Evolutionary conservation across 2,888 invertebrate genomes (phyloP).

Genomic region (Leptodirus hochenwartii): DNA sequence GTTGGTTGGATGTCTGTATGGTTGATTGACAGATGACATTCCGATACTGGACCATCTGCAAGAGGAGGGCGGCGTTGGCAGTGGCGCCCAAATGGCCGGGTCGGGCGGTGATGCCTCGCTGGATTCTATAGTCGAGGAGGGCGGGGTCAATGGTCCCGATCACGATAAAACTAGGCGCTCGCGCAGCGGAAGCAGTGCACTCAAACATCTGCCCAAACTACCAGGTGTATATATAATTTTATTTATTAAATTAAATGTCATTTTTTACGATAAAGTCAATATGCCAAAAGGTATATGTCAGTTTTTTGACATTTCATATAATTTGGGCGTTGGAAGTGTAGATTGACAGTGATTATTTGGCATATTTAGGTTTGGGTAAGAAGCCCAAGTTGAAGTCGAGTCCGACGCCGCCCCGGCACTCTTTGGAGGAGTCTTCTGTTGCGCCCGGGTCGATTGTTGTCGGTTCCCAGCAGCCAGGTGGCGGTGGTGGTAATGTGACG

Average conservation of each 20-base stretch:
- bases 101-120: constrained; percentile 40
- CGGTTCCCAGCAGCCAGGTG: too few relatives aligned
- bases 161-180: constrained; percentile 13
- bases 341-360: too few relatives aligned
- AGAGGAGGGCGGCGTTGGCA: constrained; percentile 21
- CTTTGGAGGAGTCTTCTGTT: constrained; percentile 13
- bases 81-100: too few relatives aligned
- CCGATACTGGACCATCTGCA: constrained; percentile 57
- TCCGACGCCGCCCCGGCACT: constrained; percentile 23
- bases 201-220: constrained; percentile 42
- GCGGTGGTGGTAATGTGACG: too few relatives aligned
- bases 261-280: too few relatives aligned
- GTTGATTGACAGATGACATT: constrained; percentile 80
- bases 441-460: constrained; percentile 4
- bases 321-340: too few relatives aligned
- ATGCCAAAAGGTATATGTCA: too few relatives aligned
- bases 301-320: too few relatives aligned
- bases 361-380: constrained; percentile 44
- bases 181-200: constrained; percentile 30
- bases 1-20: too few relatives aligned
- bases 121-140: constrained; percentile 49
- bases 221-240: too few relatives aligned
- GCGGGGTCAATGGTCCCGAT: constrained; percentile 7
- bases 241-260: too few relatives aligned
- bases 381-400: constrained; percentile 28